These are phyloP conservation scores for Cotesia congregata DNA, from an alignment of 2,888 invertebrate species.

Conservation along the genomic window DNA sequence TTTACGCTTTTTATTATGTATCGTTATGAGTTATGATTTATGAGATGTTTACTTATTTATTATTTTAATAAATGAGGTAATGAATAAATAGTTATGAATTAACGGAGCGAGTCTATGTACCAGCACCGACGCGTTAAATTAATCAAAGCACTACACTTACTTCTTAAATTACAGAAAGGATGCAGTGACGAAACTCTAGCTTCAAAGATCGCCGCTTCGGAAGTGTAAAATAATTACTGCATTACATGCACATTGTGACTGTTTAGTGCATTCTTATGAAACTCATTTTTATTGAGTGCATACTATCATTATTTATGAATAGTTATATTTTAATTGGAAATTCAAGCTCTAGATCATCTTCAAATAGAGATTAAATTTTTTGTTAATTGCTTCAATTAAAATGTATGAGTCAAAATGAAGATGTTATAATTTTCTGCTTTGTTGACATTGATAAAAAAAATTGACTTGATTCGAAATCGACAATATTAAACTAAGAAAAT, in stretches of 20 bases:
- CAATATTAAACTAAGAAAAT: no score
- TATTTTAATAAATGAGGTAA: slow-evolving; percentile 1
- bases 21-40: background rate
- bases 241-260: slow-evolving; percentile 17
- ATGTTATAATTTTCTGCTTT: background rate
- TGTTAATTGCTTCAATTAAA: background rate
- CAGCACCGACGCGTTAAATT: slow-evolving; percentile 44
- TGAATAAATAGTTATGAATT: slow-evolving; percentile 10
- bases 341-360: background rate
- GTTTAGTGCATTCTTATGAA: slow-evolving; percentile 24
- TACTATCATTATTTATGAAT: background rate
- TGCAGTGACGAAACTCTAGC: slow-evolving; percentile 60
- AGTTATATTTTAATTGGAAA: background rate
- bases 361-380: background rate
- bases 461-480: no score
- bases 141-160: slow-evolving; percentile 44
- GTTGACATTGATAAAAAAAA: background rate
- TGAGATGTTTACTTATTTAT: slow-evolving; percentile 1
- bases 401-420: no score
- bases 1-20: background rate
- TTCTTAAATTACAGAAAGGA: slow-evolving; percentile 57
- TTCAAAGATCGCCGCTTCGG: slow-evolving; percentile 59
- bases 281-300: slow-evolving; percentile 16
- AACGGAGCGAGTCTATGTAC: slow-evolving; percentile 17
- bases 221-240: slow-evolving; percentile 13